Conservation (phyloP, 2,888 invertebrate species). For the Orthosia gothica region DNA sequence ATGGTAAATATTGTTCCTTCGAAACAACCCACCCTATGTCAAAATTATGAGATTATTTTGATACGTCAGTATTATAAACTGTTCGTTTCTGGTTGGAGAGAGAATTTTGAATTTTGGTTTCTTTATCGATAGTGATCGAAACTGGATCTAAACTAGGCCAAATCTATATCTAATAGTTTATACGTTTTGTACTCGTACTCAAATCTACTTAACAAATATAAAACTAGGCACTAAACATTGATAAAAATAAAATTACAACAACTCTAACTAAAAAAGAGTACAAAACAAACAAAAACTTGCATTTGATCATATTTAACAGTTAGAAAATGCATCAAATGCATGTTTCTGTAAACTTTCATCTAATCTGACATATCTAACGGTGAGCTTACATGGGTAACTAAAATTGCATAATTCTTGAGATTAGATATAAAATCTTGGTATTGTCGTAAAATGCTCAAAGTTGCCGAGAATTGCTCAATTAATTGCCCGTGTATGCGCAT, state of each 20-base stretch:
- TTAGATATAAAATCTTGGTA: not conserved
- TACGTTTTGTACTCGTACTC: slow-evolving; percentile 49
- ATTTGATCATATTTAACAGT: slow-evolving; percentile 23
- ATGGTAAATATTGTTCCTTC: not conserved
- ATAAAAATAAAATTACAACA: slow-evolving; percentile 33
- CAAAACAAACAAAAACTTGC: slow-evolving; percentile 55
- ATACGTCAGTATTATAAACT: slow-evolving; percentile 64
- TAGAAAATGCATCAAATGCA: not conserved
- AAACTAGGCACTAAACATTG: slow-evolving; percentile 35
- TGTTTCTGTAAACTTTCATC: too few relatives aligned
- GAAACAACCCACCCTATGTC: slow-evolving; percentile 32
- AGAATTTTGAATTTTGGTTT: slow-evolving; percentile 49
- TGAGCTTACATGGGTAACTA: slow-evolving; percentile 6
- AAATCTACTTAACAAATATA: slow-evolving; percentile 25
- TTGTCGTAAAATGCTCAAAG: not conserved
- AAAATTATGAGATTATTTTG: slow-evolving; percentile 34
- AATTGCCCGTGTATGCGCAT: slow-evolving; percentile 4
- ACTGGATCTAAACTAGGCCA: slow-evolving; percentile 46
- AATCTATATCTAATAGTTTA: slow-evolving; percentile 41
- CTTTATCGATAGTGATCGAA: slow-evolving; percentile 4
- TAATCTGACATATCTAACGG: slow-evolving; percentile 63
- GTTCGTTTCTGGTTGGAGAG: not conserved
- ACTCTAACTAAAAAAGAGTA: slow-evolving; percentile 52
- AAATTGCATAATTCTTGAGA: not conserved
- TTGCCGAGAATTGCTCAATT: not conserved